Conservation (phyloP, 2,888 invertebrate genomes). For the Atherix ibis region DNA sequence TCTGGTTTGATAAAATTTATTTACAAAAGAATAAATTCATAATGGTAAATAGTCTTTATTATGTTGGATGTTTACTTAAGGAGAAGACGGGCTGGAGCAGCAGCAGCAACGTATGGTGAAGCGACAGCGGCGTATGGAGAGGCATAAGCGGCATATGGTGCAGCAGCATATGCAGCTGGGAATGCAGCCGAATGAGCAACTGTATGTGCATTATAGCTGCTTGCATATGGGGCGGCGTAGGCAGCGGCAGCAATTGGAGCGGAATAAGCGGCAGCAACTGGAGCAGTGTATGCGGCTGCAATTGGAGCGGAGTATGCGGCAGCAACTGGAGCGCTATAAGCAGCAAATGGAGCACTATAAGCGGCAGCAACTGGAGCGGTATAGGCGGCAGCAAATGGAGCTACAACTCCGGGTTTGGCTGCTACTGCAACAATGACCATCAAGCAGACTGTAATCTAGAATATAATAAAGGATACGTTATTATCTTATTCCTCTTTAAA, state of each 20-base stretch:
- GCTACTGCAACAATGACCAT: constrained; percentile 15
- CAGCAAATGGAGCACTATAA: constrained; percentile 6
- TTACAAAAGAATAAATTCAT: too few species aligned
- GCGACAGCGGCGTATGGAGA: too few species aligned
- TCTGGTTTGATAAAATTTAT: too few species aligned
- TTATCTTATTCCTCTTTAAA: not conserved
- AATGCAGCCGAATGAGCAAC: constrained; percentile 23
- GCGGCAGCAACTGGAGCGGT: constrained; percentile 14
- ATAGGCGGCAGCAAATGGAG: constrained; percentile 5
- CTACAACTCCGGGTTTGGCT: constrained; percentile 8
- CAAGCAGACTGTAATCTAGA: constrained; percentile 17
- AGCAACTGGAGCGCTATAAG: constrained; percentile 8
- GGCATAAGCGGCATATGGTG: too few species aligned
- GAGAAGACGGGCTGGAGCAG: too few species aligned
- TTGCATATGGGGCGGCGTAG: constrained; percentile 29
- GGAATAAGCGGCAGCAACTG: constrained; percentile 27
- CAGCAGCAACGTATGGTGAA: not conserved
- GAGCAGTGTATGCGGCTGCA: constrained; percentile 17
- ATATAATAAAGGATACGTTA: not conserved
- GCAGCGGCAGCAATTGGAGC: constrained; percentile 35
- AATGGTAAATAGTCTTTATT: too few species aligned
- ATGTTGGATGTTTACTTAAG: too few species aligned
- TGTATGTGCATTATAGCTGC: constrained; percentile 4
- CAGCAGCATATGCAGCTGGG: constrained; percentile 21
- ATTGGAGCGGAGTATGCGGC: constrained; percentile 9